Evolutionary conservation across 2,113 vertebrate species (phyloP), one percentile per base, ranked within the genome.

Genomic region (Camelus bactrianus): DNA sequence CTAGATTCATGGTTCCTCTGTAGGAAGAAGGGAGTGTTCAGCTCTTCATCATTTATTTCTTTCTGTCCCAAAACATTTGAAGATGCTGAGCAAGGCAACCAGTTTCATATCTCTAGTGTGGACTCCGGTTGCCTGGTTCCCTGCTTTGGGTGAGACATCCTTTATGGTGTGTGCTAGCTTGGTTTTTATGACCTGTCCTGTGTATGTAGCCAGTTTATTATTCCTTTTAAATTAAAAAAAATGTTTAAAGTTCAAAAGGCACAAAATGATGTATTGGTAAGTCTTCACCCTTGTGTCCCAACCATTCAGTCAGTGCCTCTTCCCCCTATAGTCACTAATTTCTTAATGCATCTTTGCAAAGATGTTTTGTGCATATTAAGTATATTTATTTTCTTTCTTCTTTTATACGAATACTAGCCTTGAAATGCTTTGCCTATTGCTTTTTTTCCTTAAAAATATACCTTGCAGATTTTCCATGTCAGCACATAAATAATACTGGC

Each of bases 41-140:
- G 60, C 30, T 95, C 84, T 79, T 67, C 70, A 60, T 91, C 26
- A n/a, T 89, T 89, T 42, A 88, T 81, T 96, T 96, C 46, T 73
- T 85, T 93, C 70, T 88, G 30, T 81, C 58, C 65, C 38, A 42
- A 93, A 35, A 91, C 70, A 93, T 62, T 94, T 69, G 42, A 89
- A 94, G 83, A 70, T 52, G 14, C 35, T 42, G 13, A 24, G 13
- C 60, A 28, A 64, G 56, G 80, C 24, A 52, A 35, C 11, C 19
- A 4, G 24, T 90, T 90, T 80, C 9, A 15, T 70, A 86, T 87
- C 7, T 81, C 24, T 69, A 72, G 16, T 42, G 1, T 26, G 28
- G 48, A 10, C 77, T 69, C 76, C 35, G 69, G 13, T 56, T 90
- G 48, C 8, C 26, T 75, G 79, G 58, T 75, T 80, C 19, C 56